Percentiles rank a stretch among this genome's conserved stretches.
Evolutionary conservation across 2,888 invertebrate genomes (phyloP).

Genomic region (Mantis religiosa): DNA sequence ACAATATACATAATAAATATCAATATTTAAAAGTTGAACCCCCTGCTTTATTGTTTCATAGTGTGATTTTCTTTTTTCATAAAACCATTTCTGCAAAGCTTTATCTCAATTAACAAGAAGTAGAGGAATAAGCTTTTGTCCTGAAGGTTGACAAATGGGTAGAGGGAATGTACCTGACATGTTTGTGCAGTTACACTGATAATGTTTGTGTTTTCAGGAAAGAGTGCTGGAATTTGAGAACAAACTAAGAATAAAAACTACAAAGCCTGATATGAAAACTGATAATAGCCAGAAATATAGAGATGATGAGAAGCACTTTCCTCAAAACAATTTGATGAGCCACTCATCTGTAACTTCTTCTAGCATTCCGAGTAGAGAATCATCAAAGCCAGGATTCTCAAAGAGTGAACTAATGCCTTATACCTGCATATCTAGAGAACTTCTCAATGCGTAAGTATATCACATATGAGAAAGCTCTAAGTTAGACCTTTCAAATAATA

Average conservation of each 20-base stretch:
- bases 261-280: not conserved
- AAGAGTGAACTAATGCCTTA: not conserved
- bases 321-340: not conserved
- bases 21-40: no score
- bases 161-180: no score
- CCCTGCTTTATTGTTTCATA: no score
- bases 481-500: no score
- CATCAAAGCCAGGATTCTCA: not conserved
- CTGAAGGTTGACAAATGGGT: no score
- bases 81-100: no score
- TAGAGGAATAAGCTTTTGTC: no score
- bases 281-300: not conserved
- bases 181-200: no score
- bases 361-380: not conserved
- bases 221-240: not conserved
- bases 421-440: not conserved
- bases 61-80: no score
- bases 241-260: not conserved
- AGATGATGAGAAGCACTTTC: not conserved
- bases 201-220: not conserved
- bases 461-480: no score
- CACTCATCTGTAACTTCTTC: not conserved
- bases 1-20: no score
- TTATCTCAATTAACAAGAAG: no score
- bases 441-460: not conserved